phyloP scores from a whole-genome alignment of 2,888 invertebrate species.

The Dendrolimus pini region DNA sequence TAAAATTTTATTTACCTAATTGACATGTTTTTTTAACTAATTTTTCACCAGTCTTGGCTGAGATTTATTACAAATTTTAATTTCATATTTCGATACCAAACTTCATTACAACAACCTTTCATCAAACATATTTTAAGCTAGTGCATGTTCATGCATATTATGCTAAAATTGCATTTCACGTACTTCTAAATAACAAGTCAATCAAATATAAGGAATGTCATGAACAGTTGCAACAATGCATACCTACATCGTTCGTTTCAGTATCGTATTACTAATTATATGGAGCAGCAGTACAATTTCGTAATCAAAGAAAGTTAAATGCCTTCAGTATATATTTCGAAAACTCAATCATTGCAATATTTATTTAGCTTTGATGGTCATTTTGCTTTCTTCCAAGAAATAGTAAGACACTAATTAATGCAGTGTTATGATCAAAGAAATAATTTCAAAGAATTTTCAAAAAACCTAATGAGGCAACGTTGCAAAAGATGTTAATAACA shows the following conservation, averaged over 20 bases:
- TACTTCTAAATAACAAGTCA: slow-evolving; percentile 8
- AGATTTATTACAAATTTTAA: not conserved
- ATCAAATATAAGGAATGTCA: slow-evolving; percentile 33
- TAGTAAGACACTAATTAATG: no score
- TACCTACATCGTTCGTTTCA: not conserved
- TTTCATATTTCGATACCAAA: not conserved
- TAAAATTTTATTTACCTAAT: not conserved
- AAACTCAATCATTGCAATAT: no score
- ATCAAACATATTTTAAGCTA: not conserved
- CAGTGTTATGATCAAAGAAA: no score
- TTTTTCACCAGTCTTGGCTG: not conserved
- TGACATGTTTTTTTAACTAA: not conserved
- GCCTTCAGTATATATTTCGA: no score
- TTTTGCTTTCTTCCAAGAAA: no score
- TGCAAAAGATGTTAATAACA: no score
- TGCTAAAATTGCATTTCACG: not conserved
- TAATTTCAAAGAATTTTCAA: no score
- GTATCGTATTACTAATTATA: not conserved
- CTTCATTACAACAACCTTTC: not conserved
- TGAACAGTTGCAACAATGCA: slow-evolving; percentile 21
- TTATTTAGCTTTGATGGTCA: no score
- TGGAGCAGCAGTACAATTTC: no score
- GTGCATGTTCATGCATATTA: not conserved
- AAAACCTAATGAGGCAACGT: no score
- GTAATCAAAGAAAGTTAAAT: no score